Conservation (phyloP, 2,888 invertebrate genomes). For the Drosophila engyochracea region DNA sequence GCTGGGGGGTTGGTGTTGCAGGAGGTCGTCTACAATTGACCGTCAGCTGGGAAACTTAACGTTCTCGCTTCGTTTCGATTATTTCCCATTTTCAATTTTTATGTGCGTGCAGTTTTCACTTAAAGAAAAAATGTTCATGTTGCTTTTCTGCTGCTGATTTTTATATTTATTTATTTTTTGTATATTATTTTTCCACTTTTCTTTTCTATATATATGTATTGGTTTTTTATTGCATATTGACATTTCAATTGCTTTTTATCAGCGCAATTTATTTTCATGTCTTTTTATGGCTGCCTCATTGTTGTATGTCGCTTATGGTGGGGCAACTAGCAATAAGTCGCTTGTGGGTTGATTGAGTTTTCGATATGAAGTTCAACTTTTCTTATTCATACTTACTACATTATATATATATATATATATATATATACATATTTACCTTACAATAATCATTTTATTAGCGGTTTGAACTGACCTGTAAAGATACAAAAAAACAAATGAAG, state of each 20-base stretch:
- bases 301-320: conserved; percentile 7
- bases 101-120: conserved; percentile 56
- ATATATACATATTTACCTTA: conserved; percentile 18
- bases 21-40: conserved; percentile 36
- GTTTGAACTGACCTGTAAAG: conserved; percentile 66
- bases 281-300: conserved; percentile 35
- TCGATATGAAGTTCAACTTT: conserved; percentile 11
- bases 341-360: conserved; percentile 30
- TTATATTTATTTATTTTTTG: background rate
- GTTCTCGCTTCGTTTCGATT: conserved; percentile 26
- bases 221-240: conserved; percentile 58
- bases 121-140: conserved; percentile 30
- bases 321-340: conserved; percentile 14
- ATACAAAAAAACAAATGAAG: conserved; percentile 24
- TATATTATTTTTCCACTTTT: conserved; percentile 4
- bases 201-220: conserved; percentile 7
- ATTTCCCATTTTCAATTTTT: conserved; percentile 41
- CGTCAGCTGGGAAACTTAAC: conserved; percentile 32
- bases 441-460: background rate
- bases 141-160: conserved; percentile 16
- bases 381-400: background rate
- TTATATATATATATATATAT: background rate
- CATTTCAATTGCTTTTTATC: conserved; percentile 66
- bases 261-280: conserved; percentile 56
- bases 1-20: background rate